phyloP scores from a whole-genome alignment of 2,797 vertebrate species.

The Atherinosoma microstoma region DNA sequence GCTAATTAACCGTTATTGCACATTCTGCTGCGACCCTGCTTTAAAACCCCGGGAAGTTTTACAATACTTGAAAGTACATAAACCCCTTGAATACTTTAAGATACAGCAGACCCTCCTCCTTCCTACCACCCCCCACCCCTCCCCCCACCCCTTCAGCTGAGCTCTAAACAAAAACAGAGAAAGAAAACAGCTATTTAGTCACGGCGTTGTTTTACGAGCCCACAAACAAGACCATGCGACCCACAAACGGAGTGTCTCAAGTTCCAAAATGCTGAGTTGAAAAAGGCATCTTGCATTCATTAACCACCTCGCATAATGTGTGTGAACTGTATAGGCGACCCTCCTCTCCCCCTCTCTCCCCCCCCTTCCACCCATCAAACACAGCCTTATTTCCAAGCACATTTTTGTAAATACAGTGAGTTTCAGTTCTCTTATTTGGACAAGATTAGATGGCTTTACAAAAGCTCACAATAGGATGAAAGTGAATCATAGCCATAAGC shows the following conservation, averaged over 20 bases:
- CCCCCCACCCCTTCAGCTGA: constrained; percentile 11
- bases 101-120: not conserved
- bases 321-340: constrained; percentile 3
- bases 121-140: no score
- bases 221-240: constrained; percentile 44
- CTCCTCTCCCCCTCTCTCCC: not conserved
- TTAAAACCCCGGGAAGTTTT: not conserved
- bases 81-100: not conserved
- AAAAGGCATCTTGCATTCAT: constrained; percentile 67
- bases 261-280: constrained; percentile 66
- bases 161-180: constrained; percentile 16
- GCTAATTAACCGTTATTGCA: no score
- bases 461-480: constrained; percentile 85
- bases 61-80: not conserved
- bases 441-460: constrained; percentile 85
- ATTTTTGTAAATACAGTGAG: constrained; percentile 76
- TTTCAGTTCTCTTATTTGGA: constrained; percentile 80
- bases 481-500: constrained; percentile 80
- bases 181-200: constrained; percentile 50
- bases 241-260: constrained; percentile 39
- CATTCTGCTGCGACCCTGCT: not conserved
- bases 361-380: constrained; percentile 4
- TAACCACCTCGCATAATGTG: constrained; percentile 16
- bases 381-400: constrained; percentile 68
- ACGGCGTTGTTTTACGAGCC: constrained; percentile 49